Evolutionary conservation across 2,797 vertebrate species (phyloP), one percentile per base, ranked within the genome.

Genomic region (Onychomys torridus): DNA sequence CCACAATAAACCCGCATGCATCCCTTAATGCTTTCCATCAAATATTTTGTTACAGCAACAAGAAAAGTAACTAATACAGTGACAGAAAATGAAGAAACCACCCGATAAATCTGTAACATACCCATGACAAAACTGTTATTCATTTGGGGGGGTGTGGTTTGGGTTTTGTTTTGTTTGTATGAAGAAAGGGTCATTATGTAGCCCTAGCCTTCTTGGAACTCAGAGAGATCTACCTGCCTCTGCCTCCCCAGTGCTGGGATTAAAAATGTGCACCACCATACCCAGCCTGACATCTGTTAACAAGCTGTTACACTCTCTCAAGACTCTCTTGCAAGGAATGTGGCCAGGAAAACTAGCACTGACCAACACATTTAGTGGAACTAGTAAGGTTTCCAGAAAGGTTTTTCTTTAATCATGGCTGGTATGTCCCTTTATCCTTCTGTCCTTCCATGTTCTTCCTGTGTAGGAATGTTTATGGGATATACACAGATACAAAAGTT

Each of bases 361-460:
- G 77, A 93, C 37, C 59, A 93, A 76, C 43, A 52, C 7, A 9
- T 37, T 46, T 71, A 81, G 21, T 77, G n/a, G 71, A 77, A 55
- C 1, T 85, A 73, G 78, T 86, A 83, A 90, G 9, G 61, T 55
- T 93, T 91, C n/a, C 69, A 83, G 34, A 55, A 81, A 85, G 43
- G 11, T 17, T 91, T 29, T 84, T 63, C 23, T 25, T 29, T 29
- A 79, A 32, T 61, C 27, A 34, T 40, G 23, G 71, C n/a, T 89
- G 37, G 5, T 59, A 76, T 57, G n/a, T 5, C 49, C 49, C 84
- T 86, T 17, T 67, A 37, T 40, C 14, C 25, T 46, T 92, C 57
- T 79, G 40, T 34, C n/a, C 75, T 73, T 77, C 81, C 34, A 55
- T 32, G 34, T 71, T 95, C 76, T 94, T 88, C 84, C 65, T 85